phyloP scores from a whole-genome alignment of 2,113 vertebrate genomes.

The Tympanuchus pallidicinctus region DNA sequence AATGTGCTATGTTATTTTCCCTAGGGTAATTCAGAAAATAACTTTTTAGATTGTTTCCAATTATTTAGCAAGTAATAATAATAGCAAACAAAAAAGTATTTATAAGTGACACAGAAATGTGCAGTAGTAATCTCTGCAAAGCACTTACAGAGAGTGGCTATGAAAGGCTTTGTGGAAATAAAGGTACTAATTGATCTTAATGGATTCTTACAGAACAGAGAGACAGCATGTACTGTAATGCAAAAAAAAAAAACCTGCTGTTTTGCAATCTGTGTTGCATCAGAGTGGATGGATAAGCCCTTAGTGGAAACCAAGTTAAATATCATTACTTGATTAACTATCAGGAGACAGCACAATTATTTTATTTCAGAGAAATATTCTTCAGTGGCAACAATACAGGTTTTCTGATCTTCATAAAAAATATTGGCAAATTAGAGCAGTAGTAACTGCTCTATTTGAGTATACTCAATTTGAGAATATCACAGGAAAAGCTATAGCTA shows the following conservation, averaged over 20 bases:
- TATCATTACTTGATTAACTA: constrained; percentile 9
- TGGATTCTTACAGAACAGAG: constrained; percentile 45
- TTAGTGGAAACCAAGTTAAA: constrained; percentile 27
- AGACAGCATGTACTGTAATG: constrained; percentile 43
- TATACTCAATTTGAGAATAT: background rate
- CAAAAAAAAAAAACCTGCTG: constrained; percentile 51
- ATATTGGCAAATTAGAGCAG: background rate
- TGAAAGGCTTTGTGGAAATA: constrained; percentile 46
- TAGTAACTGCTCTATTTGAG: background rate
- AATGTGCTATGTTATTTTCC: background rate
- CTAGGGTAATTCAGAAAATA: background rate
- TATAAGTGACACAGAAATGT: constrained; percentile 22
- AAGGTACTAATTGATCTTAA: constrained; percentile 63
- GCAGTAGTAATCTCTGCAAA: constrained; percentile 8
- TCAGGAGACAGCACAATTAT: background rate
- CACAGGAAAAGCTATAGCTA: background rate
- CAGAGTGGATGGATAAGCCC: constrained; percentile 3
- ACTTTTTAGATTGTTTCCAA: background rate
- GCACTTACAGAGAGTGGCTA: constrained; percentile 1
- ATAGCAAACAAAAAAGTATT: background rate
- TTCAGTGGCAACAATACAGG: background rate
- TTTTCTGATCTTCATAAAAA: background rate
- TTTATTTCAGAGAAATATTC: background rate
- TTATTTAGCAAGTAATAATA: background rate
- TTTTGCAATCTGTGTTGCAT: constrained; percentile 46